Evolutionary conservation across 2,888 invertebrate genomes (phyloP), one percentile per base, ranked within the genome.

Genomic region (Troides helena): DNA sequence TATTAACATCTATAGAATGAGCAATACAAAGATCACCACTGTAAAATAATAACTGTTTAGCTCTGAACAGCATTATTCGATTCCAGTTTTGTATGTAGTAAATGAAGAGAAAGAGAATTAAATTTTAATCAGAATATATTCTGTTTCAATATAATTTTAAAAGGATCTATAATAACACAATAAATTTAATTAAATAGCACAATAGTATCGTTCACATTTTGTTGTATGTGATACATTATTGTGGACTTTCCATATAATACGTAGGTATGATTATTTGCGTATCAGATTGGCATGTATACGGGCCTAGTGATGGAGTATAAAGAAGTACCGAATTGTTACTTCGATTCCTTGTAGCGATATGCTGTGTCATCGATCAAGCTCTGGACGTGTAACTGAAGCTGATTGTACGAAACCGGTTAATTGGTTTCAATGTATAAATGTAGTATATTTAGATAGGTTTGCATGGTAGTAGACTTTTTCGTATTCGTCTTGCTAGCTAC

Each of bases 261-360:
- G 21, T 21, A 21, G 21, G 21, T 21, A 21, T 21, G 21, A 21
- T 21, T 21, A 23, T 57, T 21, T 21, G 65, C 60, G 43, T 58
- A 62, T 58, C 69, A 66, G 62, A 65, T 73, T 75, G 78, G 76
- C 75, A 79, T 80, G 79, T 80, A 50, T 18, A 76, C 73, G 71
- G 74, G 74, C 74, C 74, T 74, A 73, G 88, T 92, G 91, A 92
- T 92, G 82, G 92, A 92, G 91, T 88, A 88, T 89, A 89, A 90
- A 88, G 88, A 85, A 92, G 87, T 84, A 80, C 84, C 50, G 56
- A 56, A 69, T 61, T n/a, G 30, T 66, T 58, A 65, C 65, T 72
- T 64, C 30, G 71, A 73, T 66, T 25, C 25, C 46, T 62, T 50
- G 36, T 62, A 62, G 62, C 73, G 79, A 76, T 76, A 76, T 72